Percentiles rank a stretch among this genome's conserved stretches.
phyloP scores from a whole-genome alignment of 2,888 invertebrate genomes.

The Hoplodrina blanda region DNA sequence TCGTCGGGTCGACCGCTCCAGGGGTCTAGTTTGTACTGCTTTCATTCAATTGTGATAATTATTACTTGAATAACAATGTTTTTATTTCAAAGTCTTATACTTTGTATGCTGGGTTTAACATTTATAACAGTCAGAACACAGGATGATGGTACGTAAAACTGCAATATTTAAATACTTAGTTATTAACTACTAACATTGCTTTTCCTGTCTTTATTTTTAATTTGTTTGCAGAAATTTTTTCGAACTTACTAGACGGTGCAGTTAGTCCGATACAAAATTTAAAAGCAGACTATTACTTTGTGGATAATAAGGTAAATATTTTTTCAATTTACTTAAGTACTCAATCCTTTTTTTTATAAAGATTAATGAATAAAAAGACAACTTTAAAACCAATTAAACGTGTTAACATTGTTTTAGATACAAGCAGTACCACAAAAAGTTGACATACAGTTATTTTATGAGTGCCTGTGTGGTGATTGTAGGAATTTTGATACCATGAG shows the following conservation, averaged over 20 bases:
- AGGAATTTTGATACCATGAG: conserved; percentile 92
- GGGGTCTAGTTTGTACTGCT: conserved; percentile 20
- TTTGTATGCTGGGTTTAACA: conserved; percentile 27
- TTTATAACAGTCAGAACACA: conserved; percentile 30
- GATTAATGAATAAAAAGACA: background rate
- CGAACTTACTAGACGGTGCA: conserved; percentile 37
- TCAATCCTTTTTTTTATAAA: background rate
- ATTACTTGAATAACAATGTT: conserved; percentile 34
- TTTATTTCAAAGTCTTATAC: conserved; percentile 22
- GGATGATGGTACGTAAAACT: conserved; percentile 42
- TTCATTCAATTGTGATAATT: conserved; percentile 11
- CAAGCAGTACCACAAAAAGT: conserved; percentile 54
- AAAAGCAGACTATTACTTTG: conserved; percentile 27
- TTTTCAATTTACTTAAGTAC: background rate
- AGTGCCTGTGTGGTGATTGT: conserved; percentile 94
- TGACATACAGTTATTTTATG: conserved; percentile 91
- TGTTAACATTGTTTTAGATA: conserved; percentile 37
- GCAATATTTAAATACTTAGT: background rate
- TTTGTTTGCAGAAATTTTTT: conserved; percentile 47
- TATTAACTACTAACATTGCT: background rate
- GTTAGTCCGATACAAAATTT: conserved; percentile 25
- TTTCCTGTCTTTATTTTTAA: background rate
- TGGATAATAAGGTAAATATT: conserved; percentile 38
- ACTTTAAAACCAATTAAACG: background rate
- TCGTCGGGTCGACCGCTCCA: conserved; percentile 20